Evolutionary conservation across 2,888 invertebrate genomes (phyloP), one percentile per base, ranked within the genome.

Genomic region (Nowickia ferox): DNA sequence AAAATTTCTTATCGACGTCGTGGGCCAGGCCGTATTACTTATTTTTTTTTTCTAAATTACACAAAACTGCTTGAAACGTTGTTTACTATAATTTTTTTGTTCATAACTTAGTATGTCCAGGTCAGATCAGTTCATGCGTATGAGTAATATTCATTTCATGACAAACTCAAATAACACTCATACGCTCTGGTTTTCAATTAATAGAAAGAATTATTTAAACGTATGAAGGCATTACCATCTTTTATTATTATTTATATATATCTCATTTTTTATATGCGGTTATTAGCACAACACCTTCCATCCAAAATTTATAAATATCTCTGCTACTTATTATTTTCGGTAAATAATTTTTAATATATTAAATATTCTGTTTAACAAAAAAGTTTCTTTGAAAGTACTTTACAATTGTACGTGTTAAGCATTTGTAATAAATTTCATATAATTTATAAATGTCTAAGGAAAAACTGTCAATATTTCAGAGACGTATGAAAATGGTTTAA

Each of bases 361-460:
- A 19, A 48, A 68, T 40, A 59, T 48, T 11, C 22, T 40, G 19
- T 48, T 57, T 15, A 48, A 30, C 19, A 66, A 1, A 48, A 77
- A 68, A n/a, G 19, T 30, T 68, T 22, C 22, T 68, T 48, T 48
- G 38, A 51, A 19, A 59, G 66, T 48, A 59, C 40, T 59, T 68
- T 77, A 68, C 10, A n/a, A 40, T 40, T 19, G 11, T 59, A 77
- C 77, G 68, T 77, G 59, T n/a, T 38, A 59, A 40, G 68, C 59
- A 59, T 68, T 53, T 22, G 9, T 30, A 77, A 68, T 22, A 77
- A 22, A 59, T 75, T 51, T 40, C 22, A 68, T 30, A 30, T 30
- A 6, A 30, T 22, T 68, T 22, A 40, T 57, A 10, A 22, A 15
- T 68, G 15, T 68, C 13, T 30, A 48, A 8, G 15, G 22, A 10